phyloP scores from a whole-genome alignment of 2,888 invertebrate species.

The Cephonodes hylas region DNA sequence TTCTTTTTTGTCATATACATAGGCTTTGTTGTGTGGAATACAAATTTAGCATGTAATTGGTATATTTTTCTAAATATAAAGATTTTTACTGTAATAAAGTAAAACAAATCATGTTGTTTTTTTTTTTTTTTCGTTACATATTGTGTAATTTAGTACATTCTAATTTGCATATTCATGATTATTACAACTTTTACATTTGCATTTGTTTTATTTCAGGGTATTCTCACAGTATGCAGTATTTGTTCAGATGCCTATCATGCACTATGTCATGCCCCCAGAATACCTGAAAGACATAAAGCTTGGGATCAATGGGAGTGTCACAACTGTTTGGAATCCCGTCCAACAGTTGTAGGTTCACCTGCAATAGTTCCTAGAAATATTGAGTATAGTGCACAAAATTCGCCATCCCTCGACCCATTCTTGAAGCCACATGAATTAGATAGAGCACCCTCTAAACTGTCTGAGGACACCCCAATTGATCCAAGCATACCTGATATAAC shows the following conservation, averaged over 20 bases:
- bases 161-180: no score
- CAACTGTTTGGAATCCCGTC: constrained; percentile 81
- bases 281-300: constrained; percentile 79
- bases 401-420: constrained; percentile 61
- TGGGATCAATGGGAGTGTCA: constrained; percentile 87
- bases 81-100: no score
- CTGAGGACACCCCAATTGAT: constrained; percentile 78
- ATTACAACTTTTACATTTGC: not conserved
- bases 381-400: constrained; percentile 49
- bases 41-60: not conserved
- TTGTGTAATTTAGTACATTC: no score
- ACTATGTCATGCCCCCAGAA: constrained; percentile 87
- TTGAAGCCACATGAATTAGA: constrained; percentile 73
- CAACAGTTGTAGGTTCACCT: constrained; percentile 60
- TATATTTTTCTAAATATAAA: not conserved
- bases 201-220: constrained; percentile 75
- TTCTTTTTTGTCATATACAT: not conserved
- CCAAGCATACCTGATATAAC: constrained; percentile 88
- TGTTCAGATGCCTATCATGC: constrained; percentile 94
- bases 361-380: constrained; percentile 54
- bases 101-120: no score
- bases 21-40: no score
- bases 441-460: constrained; percentile 61
- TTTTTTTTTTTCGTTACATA: no score
- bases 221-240: constrained; percentile 88